These are phyloP conservation scores for Gymnothorax javanicus DNA, from an alignment of 2,797 vertebrate species.

Conservation along the genomic window DNA sequence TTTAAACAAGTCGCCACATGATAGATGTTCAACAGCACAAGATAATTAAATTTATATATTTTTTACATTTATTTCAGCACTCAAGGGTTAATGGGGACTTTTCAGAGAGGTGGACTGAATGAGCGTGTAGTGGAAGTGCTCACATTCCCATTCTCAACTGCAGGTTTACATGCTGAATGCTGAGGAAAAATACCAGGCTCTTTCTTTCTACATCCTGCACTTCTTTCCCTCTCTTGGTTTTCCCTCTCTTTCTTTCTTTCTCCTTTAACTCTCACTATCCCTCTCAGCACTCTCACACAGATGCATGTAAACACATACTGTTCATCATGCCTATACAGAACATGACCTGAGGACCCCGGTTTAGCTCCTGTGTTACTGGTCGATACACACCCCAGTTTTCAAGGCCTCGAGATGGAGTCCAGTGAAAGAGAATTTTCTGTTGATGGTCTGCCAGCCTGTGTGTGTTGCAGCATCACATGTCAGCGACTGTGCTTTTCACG, in stretches of 20 bases:
- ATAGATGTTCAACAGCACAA: too few species aligned
- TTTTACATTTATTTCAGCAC: too few species aligned
- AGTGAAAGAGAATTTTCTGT: neutral
- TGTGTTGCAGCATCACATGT: neutral
- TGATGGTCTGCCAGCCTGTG: neutral
- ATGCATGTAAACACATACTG: neutral
- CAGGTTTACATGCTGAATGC: conserved; percentile 64
- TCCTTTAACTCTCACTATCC: neutral
- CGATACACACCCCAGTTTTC: neutral
- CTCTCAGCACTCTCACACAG: neutral
- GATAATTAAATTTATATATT: too few species aligned
- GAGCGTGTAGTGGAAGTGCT: conserved; percentile 63
- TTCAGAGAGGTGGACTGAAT: conserved; percentile 64
- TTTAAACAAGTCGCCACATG: too few species aligned
- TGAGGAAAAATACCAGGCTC: neutral
- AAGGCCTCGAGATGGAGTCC: neutral
- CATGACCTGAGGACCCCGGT: neutral
- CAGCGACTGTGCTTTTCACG: neutral
- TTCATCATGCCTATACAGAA: neutral
- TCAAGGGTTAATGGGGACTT: conserved; percentile 74
- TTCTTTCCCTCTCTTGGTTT: neutral
- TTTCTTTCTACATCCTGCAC: neutral
- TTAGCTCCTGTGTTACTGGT: neutral
- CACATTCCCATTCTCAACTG: conserved; percentile 57
- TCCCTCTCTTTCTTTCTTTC: neutral